Conservation (phyloP, 2,113 vertebrate species). For the Gymnogyps californianus region DNA sequence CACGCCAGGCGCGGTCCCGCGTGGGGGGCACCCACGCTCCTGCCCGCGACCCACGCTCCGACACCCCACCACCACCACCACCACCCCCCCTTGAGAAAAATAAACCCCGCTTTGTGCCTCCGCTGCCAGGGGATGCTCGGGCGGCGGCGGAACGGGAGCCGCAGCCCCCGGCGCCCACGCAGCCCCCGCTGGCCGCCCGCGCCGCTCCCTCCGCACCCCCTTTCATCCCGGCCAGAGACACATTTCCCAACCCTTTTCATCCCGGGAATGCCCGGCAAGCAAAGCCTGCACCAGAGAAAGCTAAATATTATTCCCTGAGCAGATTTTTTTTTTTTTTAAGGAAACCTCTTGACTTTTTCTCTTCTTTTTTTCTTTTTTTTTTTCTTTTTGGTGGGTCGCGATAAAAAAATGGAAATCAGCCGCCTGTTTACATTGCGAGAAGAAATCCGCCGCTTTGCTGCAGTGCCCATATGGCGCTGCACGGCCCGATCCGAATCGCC, state of each 20-base stretch:
- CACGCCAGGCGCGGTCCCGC: neutral
- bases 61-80: neutral
- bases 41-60: too few relatives aligned
- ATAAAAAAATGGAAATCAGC: neutral
- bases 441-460: neutral
- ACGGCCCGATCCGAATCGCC: neutral
- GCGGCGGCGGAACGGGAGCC: neutral
- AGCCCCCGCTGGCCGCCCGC: neutral
- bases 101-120: neutral
- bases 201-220: neutral
- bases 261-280: neutral
- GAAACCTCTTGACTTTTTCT: neutral
- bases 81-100: neutral
- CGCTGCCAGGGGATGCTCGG: neutral
- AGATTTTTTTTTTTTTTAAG: neutral
- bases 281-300: neutral
- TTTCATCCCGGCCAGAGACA: neutral
- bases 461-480: slow-evolving; percentile 22
- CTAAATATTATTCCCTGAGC: neutral
- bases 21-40: neutral
- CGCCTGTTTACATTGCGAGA: neutral
- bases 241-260: neutral
- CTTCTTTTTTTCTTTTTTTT: too few relatives aligned
- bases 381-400: fast-evolving
- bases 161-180: neutral